Evolutionary conservation across 2,888 invertebrate species (phyloP).

Genomic region (Melinaea marsaeus): DNA sequence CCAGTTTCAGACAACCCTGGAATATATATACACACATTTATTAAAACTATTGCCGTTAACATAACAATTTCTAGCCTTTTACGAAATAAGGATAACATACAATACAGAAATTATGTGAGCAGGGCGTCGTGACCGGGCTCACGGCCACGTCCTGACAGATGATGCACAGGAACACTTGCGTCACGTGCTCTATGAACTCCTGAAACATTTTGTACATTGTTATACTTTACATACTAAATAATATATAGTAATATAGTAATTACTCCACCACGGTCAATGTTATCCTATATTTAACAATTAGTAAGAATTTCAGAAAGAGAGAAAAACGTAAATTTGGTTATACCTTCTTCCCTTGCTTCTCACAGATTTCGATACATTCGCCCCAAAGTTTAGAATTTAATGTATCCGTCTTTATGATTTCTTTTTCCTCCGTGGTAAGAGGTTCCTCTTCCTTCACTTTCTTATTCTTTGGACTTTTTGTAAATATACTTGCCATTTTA

Average conservation of each 20-base stretch:
- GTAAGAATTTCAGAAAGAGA: too few relatives aligned
- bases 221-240: background rate
- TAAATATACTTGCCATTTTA: slow-evolving; percentile 34
- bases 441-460: slow-evolving; percentile 38
- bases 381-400: slow-evolving; percentile 83
- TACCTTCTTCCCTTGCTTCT: slow-evolving; percentile 72
- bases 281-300: too few relatives aligned
- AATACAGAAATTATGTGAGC: slow-evolving; percentile 86
- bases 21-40: slow-evolving; percentile 31
- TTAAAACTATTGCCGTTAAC: too few relatives aligned
- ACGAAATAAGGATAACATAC: slow-evolving; percentile 53
- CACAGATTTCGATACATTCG: slow-evolving; percentile 71
- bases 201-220: slow-evolving; percentile 32
- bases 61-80: too few relatives aligned
- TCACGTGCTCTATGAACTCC: slow-evolving; percentile 80
- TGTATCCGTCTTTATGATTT: slow-evolving; percentile 72
- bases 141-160: slow-evolving; percentile 87
- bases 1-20: slow-evolving; percentile 81
- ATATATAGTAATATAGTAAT: background rate
- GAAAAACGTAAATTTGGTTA: background rate
- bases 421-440: slow-evolving; percentile 53
- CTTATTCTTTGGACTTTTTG: slow-evolving; percentile 36
- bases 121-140: slow-evolving; percentile 84
- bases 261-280: too few relatives aligned
- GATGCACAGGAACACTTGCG: slow-evolving; percentile 84